Base-by-base conservation (phyloP, 2,888 invertebrate species). In the Dryobotodes eremita region DNA sequence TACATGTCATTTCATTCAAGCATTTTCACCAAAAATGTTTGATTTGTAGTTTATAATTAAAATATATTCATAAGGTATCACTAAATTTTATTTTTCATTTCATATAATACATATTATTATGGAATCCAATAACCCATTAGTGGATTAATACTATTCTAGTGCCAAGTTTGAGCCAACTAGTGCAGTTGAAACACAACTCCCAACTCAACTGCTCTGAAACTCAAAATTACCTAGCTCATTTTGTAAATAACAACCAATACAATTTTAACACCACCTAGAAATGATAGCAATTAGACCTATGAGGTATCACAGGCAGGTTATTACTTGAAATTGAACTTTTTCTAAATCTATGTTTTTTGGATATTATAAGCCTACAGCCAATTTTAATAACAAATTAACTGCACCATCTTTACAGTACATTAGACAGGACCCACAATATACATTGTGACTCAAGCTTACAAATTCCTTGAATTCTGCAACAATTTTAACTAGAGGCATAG, bases 301-400 rank as follows among this genome's bases (percentile, higher is more conserved):
- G 88, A 86, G 75, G 79, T 89, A 89, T 89, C 89, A 89, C 89
- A 88, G 89, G 89, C 82, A 86, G 77, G 61, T 87, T 88, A 76
- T 86, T 84, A 86, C 75, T 85, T 86, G 83, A 89, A 89, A 89
- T 73, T 85, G 86, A 86, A 83, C 65, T 55, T 83, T 78, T 73
- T 57, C 73, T 87, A 88, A 79, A 70, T 77, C 77, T 83, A 82
- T 64, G 50, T 59, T 74, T 79, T 65, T 68, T 66, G 36, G 65
- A 79, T 83, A 77, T 75, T 65, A 59, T 79, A 83, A 73, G 77
- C 72, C 74, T 83, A 89, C 81, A 79, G 80, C 66, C 79, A 83
- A 86, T 87, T 87, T 86, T 23, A 74, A 80, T 62, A 62, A 78
- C 68, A 83, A 85, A 79, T 81, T 73, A 83, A 83, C 74, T 80